Percentiles rank a stretch among this genome's conserved stretches.
phyloP scores from a whole-genome alignment of 2,888 invertebrate genomes.

The Oxycera nigricornis region DNA sequence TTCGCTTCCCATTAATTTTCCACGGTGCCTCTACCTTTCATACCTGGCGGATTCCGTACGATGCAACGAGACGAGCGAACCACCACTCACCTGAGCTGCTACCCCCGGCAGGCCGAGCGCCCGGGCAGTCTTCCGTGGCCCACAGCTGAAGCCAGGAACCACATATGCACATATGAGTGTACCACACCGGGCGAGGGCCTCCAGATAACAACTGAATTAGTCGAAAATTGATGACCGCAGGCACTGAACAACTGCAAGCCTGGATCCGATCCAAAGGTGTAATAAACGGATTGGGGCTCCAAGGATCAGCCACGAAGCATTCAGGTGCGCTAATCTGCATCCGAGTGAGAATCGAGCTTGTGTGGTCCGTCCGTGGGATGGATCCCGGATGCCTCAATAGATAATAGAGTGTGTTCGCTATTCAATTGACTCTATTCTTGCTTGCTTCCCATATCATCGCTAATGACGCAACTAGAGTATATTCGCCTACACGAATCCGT shows the following conservation, averaged over 20 bases:
- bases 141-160: not conserved
- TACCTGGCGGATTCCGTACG: not conserved
- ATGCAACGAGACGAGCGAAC: not conserved
- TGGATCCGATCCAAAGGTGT: not conserved
- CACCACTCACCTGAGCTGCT: not conserved
- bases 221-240: constrained; percentile 37
- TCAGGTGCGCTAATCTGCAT: constrained; percentile 29
- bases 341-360: no score
- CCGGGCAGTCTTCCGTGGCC: not conserved
- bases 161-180: constrained; percentile 26
- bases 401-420: no score
- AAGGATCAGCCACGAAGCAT: constrained; percentile 13
- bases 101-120: not conserved
- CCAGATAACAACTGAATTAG: constrained; percentile 38
- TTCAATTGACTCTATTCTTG: no score
- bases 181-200: constrained; percentile 32
- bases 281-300: constrained; percentile 17
- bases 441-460: no score
- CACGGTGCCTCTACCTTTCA: constrained; percentile 18
- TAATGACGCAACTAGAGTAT: no score
- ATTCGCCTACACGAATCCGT: no score
- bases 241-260: constrained; percentile 26
- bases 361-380: no score
- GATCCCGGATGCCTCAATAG: no score
- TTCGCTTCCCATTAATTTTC: constrained; percentile 30